phyloP scores from a whole-genome alignment of 2,888 invertebrate genomes.

The Tetranychus truncatus region DNA sequence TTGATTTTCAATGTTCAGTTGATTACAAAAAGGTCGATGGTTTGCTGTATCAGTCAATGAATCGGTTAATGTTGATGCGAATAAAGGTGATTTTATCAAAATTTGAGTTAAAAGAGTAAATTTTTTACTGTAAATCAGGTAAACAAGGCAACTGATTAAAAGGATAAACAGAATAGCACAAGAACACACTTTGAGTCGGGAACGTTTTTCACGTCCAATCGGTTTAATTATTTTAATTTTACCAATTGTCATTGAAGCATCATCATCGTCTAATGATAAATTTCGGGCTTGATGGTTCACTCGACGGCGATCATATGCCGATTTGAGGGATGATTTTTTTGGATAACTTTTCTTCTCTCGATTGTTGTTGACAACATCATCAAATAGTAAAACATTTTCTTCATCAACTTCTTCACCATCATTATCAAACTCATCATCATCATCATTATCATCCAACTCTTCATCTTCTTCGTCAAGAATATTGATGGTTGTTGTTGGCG shows the following conservation, averaged over 20 bases:
- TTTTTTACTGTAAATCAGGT: background rate
- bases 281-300: background rate
- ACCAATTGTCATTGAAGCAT: too few relatives aligned
- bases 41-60: background rate
- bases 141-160: background rate
- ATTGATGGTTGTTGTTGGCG: conserved; percentile 53
- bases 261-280: background rate
- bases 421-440: background rate
- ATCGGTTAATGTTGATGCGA: background rate
- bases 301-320: background rate
- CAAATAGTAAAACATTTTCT: background rate
- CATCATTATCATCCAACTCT: background rate
- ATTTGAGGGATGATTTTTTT: conserved; percentile 1
- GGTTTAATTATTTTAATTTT: background rate
- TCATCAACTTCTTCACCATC: background rate
- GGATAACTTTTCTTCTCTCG: background rate
- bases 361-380: background rate
- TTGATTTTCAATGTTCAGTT: conserved; percentile 18
- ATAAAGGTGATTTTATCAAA: background rate
- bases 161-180: background rate
- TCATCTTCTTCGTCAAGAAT: conserved; percentile 54
- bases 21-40: conserved; percentile 12
- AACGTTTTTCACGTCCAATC: background rate
- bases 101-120: background rate
- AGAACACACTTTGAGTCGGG: background rate